Evolutionary conservation across 1,140 invertebrate species (phyloP), one percentile per base, ranked within the genome.

Genomic region (Anoplophora glabripennis): DNA sequence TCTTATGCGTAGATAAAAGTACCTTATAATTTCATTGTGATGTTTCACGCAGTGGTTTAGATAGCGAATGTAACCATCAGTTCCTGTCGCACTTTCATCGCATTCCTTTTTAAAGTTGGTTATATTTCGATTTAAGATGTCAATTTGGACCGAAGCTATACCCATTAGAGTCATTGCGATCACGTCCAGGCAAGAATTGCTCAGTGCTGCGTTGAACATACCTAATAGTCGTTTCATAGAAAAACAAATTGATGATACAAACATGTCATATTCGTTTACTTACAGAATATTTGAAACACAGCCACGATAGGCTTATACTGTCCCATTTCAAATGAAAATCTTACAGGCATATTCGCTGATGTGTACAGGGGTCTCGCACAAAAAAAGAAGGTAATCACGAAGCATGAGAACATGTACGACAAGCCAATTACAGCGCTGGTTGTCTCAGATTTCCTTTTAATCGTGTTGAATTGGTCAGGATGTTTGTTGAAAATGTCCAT

Each of bases 21-120:
- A 59, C 57, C 44, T 53, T 46, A 59, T 59, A 14, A 59, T 54
- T 51, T 52, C 18, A 11, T 28, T 42, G 15, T 59, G 57, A 38
- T 51, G 47, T 21, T 54, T 14, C 10, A 59, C 21, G 46, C 57
- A 59, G 10, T 54, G 44, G 18, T 46, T 46, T n/a, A 46, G 10
- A 1, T 21, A 11, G 5, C 4, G 12, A 17, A 18, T 46, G 7
- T 18, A 11, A 12, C 17, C 10, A 15, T 46, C 15, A 17, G 44
- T 15, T 28, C 12, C 11, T 18, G 12, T n/a, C 10, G 11, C 17
- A n/a, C 7, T 21, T 53, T 42, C 33, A 37, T 38, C 14, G 12
- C 33, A 8, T 15, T 10, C 5, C 21, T 10, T 38, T n/a, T 37
- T 21, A 3, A 14, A 36, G 14, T 34, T 10, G 7, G 11, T 42